A percentile compares a stretch with the other conserved stretches of the same genome.
These are phyloP conservation scores for Itoplectis maculator DNA, from an alignment of 2,888 invertebrate genomes.

Conservation along the genomic window DNA sequence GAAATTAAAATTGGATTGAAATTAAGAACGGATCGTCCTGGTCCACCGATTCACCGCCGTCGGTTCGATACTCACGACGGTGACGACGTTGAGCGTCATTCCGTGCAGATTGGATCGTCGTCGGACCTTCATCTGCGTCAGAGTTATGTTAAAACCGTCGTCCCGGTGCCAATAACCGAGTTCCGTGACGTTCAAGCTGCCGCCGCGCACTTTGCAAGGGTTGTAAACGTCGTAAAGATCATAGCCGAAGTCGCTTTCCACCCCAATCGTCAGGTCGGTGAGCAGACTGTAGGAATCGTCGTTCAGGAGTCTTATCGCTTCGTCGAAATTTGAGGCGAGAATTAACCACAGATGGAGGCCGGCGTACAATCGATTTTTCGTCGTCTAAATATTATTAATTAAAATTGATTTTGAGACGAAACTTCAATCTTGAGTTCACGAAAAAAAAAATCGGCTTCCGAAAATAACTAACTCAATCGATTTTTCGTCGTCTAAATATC, in stretches of 20 bases:
- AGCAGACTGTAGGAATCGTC: slow-evolving; percentile 74
- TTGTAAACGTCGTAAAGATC: slow-evolving; percentile 77
- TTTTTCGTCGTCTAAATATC: slow-evolving; percentile 69
- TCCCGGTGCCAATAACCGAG: slow-evolving; percentile 73
- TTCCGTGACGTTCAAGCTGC: slow-evolving; percentile 74
- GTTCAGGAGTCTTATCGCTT: slow-evolving; percentile 69
- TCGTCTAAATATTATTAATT: slow-evolving; percentile 65
- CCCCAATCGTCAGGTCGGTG: slow-evolving; percentile 75
- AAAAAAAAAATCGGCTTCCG: too few species aligned
- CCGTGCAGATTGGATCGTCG: slow-evolving; percentile 77
- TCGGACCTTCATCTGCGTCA: slow-evolving; percentile 72
- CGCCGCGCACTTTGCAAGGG: slow-evolving; percentile 75
- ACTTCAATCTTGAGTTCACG: too few species aligned
- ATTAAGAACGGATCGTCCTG: too few species aligned
- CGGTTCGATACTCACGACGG: slow-evolving; percentile 72
- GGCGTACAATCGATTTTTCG: slow-evolving; percentile 73
- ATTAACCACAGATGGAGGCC: slow-evolving; percentile 77
- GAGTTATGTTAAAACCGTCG: slow-evolving; percentile 70
- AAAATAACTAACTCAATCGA: too few species aligned
- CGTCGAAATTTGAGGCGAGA: slow-evolving; percentile 71
- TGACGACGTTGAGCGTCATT: slow-evolving; percentile 74
- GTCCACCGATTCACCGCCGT: too few species aligned
- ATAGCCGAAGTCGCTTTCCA: slow-evolving; percentile 64
- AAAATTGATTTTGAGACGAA: neutral
- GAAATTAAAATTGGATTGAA: slow-evolving; percentile 19